These are phyloP conservation scores for Plebejus anna DNA, from an alignment of 2,888 invertebrate genomes.

Conservation along the genomic window DNA sequence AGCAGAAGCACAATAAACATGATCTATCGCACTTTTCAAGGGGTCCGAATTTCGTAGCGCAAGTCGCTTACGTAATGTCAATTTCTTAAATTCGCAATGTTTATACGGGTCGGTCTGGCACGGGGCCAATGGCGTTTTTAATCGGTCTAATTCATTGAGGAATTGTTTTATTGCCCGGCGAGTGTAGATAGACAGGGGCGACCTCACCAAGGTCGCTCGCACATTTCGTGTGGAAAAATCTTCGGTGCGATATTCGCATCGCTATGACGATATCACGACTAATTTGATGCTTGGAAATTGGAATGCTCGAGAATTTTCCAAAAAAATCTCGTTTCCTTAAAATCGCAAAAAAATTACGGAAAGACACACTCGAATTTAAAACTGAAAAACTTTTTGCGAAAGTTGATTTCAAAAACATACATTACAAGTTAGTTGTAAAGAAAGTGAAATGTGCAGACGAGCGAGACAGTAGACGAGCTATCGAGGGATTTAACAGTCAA, in stretches of 20 bases:
- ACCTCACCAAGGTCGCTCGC: slow-evolving; percentile 67
- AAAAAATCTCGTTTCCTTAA: not conserved
- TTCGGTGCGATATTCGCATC: slow-evolving; percentile 17
- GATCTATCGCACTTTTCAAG: not conserved
- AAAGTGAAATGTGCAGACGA: not conserved
- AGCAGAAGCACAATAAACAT: not conserved
- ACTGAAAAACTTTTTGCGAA: not conserved
- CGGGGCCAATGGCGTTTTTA: slow-evolving; percentile 71
- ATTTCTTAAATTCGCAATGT: slow-evolving; percentile 73
- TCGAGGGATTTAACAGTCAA: not conserved
- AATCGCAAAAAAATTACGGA: not conserved
- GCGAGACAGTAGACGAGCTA: not conserved
- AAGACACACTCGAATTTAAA: not conserved
- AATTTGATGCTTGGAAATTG: not conserved
- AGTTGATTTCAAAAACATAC: not conserved
- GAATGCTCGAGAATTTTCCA: slow-evolving; percentile 16
- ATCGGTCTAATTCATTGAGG: slow-evolving; percentile 74
- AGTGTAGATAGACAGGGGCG: slow-evolving; percentile 62
- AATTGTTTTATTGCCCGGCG: slow-evolving; percentile 66
- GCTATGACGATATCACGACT: not conserved
- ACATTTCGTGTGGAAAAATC: slow-evolving; percentile 46
- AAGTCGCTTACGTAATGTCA: slow-evolving; percentile 60
- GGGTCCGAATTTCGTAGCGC: not conserved
- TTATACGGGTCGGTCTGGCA: slow-evolving; percentile 71
- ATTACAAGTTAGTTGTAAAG: not conserved